Evolutionary conservation across 2,113 vertebrate species (phyloP).

Genomic region (Salvator merianae): DNA sequence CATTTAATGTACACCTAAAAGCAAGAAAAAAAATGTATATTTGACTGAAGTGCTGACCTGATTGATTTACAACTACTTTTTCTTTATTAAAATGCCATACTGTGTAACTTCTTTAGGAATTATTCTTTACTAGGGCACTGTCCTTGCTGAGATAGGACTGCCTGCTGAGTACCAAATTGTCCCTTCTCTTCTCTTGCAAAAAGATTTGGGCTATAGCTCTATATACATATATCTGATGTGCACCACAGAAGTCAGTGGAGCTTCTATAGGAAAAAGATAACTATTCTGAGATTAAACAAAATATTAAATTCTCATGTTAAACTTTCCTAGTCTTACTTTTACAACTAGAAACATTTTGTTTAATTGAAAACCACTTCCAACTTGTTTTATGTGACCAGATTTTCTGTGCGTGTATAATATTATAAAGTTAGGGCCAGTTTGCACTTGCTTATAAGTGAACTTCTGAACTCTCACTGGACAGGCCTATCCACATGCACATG

Average conservation of each 20-base stretch:
- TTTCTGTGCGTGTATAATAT: too few species aligned
- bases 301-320: not conserved
- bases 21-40: slow-evolving; percentile 42
- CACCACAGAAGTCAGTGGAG: not conserved
- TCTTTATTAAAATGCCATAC: slow-evolving; percentile 26
- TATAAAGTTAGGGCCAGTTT: too few species aligned
- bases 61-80: slow-evolving; percentile 11
- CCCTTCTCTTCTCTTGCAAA: slow-evolving; percentile 43
- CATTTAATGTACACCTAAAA: slow-evolving; percentile 16
- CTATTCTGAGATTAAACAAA: not conserved
- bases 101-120: not conserved
- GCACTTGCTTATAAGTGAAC: too few species aligned
- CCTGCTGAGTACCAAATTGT: slow-evolving; percentile 39
- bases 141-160: slow-evolving; percentile 18
- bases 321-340: not conserved
- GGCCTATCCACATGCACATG: too few species aligned
- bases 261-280: not conserved
- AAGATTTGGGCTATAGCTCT: not conserved
- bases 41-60: not conserved
- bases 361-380: not conserved
- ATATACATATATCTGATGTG: not conserved
- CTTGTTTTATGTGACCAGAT: too few species aligned
- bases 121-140: slow-evolving; percentile 41
- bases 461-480: too few species aligned
- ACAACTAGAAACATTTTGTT: not conserved